Conservation (phyloP, 1,140 invertebrate genomes). For the Fopius arisanus region DNA sequence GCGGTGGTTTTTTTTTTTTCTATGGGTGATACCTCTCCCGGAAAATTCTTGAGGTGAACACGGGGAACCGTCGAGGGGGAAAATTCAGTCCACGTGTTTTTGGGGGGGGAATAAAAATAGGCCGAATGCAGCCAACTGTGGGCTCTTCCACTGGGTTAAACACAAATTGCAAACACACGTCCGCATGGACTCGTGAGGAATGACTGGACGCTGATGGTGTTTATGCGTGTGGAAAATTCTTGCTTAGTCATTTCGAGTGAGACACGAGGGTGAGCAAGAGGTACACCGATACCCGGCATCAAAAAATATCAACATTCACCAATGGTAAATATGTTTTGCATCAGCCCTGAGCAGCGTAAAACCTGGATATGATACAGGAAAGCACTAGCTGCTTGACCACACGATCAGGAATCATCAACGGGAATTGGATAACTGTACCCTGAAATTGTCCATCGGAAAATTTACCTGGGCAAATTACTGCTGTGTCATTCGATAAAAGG, state of each 20-base stretch:
- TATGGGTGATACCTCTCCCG: no score
- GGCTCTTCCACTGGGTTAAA: background rate
- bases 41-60: no score
- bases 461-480: no score
- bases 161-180: background rate
- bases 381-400: no score
- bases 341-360: background rate
- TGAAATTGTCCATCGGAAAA: no score
- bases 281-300: background rate
- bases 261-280: background rate
- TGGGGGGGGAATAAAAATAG: no score
- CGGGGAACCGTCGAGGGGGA: no score
- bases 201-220: background rate
- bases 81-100: no score
- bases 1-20: no score
- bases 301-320: background rate
- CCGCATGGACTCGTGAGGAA: background rate
- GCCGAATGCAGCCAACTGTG: background rate
- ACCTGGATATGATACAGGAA: background rate
- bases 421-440: no score
- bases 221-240: background rate
- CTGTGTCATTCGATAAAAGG: background rate
- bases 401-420: no score
- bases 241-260: slow-evolving; percentile 6
- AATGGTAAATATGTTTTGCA: background rate